Percentiles rank a stretch among this genome's conserved stretches.
These are phyloP conservation scores for Hypena proboscidalis DNA, from an alignment of 2,888 invertebrate species.

Conservation along the genomic window DNA sequence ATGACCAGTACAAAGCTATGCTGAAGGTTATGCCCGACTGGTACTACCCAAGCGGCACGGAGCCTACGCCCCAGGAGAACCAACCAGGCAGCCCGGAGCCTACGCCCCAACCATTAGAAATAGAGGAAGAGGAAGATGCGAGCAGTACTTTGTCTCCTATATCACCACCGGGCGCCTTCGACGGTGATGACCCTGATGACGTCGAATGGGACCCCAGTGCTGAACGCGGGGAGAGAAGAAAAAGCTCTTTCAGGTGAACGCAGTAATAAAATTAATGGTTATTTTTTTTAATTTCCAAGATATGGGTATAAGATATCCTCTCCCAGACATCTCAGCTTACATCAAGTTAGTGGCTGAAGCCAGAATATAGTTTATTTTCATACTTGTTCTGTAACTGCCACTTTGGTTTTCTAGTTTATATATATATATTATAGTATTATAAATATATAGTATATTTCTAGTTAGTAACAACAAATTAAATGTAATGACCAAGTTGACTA, in stretches of 20 bases:
- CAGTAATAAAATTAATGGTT: too few relatives aligned
- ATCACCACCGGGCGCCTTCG: slow-evolving; percentile 67
- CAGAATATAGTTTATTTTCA: too few relatives aligned
- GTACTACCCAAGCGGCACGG: slow-evolving; percentile 66
- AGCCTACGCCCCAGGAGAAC: slow-evolving; percentile 7
- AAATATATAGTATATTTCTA: too few relatives aligned
- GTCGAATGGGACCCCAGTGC: slow-evolving; percentile 90
- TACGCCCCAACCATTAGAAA: slow-evolving; percentile 23
- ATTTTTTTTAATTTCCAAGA: too few relatives aligned
- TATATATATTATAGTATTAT: too few relatives aligned
- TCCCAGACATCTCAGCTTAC: too few relatives aligned
- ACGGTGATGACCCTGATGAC: slow-evolving; percentile 94
- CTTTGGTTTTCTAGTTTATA: too few relatives aligned
- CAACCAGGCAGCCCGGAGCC: slow-evolving; percentile 20
- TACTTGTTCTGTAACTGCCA: too few relatives aligned
- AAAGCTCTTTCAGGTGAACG: slow-evolving; percentile 62
- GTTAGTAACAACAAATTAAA: too few relatives aligned
- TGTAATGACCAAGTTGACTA: too few relatives aligned
- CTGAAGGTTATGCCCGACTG: slow-evolving; percentile 88
- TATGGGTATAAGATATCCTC: too few relatives aligned
- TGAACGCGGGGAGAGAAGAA: slow-evolving; percentile 63
- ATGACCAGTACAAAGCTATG: slow-evolving; percentile 89
- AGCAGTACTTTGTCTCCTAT: slow-evolving; percentile 61
- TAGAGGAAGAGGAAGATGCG: slow-evolving; percentile 34
- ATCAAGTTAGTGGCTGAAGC: too few relatives aligned